phyloP scores from a whole-genome alignment of 37 sponge, comb jelly and placozoan genomes.

The Cliona cf. orientalis region DNA sequence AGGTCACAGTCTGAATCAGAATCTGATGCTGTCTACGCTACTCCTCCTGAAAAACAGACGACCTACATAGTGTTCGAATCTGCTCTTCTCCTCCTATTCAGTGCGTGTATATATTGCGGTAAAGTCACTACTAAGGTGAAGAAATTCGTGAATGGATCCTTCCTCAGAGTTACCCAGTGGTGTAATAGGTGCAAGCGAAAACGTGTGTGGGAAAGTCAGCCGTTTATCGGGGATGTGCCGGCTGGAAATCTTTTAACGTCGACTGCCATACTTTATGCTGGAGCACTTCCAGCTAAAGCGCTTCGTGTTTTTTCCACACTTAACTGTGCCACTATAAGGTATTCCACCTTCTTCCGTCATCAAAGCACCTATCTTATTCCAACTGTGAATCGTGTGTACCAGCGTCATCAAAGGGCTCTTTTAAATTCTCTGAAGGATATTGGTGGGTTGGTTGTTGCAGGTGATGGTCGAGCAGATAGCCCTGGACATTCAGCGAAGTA shows the following conservation, averaged over 20 bases:
- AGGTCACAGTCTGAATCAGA: too few species aligned
- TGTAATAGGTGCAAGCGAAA: not conserved
- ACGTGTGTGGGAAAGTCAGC: not conserved
- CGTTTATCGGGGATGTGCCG: not conserved
- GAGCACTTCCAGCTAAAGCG: slow-evolving; percentile 54
- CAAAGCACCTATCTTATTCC: slow-evolving; percentile 31
- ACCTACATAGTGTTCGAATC: not conserved
- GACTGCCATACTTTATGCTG: slow-evolving; percentile 54
- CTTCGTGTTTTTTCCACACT: slow-evolving; percentile 22
- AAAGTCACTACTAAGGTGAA: not conserved
- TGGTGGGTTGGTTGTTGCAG: slow-evolving; percentile 24
- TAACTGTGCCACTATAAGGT: slow-evolving; percentile 7
- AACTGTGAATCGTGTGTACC: slow-evolving; percentile 7
- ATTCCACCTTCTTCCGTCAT: slow-evolving; percentile 49
- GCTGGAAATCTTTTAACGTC: slow-evolving; percentile 46
- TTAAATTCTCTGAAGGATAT: slow-evolving; percentile 1
- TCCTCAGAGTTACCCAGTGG: too few species aligned
- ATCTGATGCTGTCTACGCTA: too few species aligned
- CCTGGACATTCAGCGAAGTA: slow-evolving; percentile 67
- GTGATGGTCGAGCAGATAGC: slow-evolving; percentile 66
- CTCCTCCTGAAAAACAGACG: too few species aligned
- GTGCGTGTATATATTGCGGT: too few species aligned
- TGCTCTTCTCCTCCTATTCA: not conserved
- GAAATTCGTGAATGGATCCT: too few species aligned
- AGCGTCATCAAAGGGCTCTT: slow-evolving; percentile 12